These are phyloP conservation scores for Hesperophylax magnus DNA, from an alignment of 1,140 invertebrate species.

Conservation along the genomic window DNA sequence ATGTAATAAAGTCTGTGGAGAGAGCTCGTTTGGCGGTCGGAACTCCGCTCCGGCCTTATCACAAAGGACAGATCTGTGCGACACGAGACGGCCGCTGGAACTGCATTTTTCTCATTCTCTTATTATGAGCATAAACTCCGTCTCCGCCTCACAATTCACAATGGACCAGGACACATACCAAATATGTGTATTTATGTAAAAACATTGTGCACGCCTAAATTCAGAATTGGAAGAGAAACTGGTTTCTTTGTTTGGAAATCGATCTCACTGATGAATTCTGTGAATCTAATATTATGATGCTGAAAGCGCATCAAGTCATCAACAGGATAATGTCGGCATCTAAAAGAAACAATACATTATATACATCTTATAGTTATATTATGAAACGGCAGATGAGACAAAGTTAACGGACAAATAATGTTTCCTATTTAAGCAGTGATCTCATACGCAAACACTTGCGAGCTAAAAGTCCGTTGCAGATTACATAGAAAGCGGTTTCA, in stretches of 20 bases:
- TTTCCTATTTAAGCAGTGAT: not conserved
- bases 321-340: not conserved
- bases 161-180: conserved; percentile 14
- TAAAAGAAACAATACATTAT: too few relatives aligned
- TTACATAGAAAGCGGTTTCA: not conserved
- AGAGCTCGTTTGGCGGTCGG: conserved; percentile 31
- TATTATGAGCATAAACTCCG: conserved; percentile 13
- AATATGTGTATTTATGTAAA: conserved; percentile 29
- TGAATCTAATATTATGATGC: not conserved
- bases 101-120: conserved; percentile 35
- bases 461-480: not conserved
- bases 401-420: conserved; percentile 10
- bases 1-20: not conserved
- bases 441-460: conserved; percentile 10
- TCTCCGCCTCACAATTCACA: not conserved
- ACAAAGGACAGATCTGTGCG: conserved; percentile 34
- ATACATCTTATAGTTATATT: not conserved
- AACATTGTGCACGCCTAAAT: conserved; percentile 28
- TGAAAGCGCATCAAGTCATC: not conserved
- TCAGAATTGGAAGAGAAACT: conserved; percentile 28
- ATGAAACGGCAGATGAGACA: not conserved
- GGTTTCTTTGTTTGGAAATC: conserved; percentile 31
- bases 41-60: conserved; percentile 29
- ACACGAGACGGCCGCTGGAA: conserved; percentile 26
- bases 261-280: conserved; percentile 12